Evolutionary conservation across 2,888 invertebrate species (phyloP), one percentile per base, ranked within the genome.

Genomic region (Microplitis deprimator): DNA sequence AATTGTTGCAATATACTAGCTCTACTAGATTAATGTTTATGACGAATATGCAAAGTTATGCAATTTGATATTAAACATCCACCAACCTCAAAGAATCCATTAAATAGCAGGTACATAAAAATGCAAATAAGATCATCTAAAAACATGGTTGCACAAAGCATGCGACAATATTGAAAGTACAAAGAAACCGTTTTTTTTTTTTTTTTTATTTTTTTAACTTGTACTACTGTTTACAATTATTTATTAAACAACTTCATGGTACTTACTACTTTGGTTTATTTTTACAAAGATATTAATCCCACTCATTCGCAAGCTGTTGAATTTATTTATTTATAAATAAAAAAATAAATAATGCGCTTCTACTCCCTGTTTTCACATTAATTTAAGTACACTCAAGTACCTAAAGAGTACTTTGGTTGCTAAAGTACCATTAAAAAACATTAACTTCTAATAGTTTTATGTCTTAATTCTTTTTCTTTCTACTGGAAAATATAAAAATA

Each of bases 1-100:
- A 13, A 13, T 13, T 13, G 10, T 13, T 50, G 13, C 50, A 50
- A 5, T 50, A 4, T 50, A 50, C 50, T 50, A 50, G 8, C 13
- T 50, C 50, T 50, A 13, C 4, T 13, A 68, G 69, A 60, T 68
- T 71, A 72, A 67, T 41, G 71, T n/a, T 62, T 72, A 77, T 71
- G 77, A 78, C 13, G 5, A 13, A 50, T 80, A 79, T 80, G 79
- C 79, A 81, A 80, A 79, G 79, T 79, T 81, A 80, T 80, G 79
- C 79, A 79, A 61, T 80, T 75, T 68, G 64, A 74, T 78, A 78
- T 80, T 81, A 75, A 78, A 67, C 77, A 60, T 60, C 59, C 29
- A 20, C 0, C 29, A 4, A n/a, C 65, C 50, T 17, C 41, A 65
- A 50, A 50, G 65, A 64, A 73, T 73, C 64, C 64, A 20, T 65